Percentiles rank a stretch among this genome's conserved stretches.
phyloP scores from a whole-genome alignment of 1,140 invertebrate genomes.

The Bombus haemorrhoidalis region DNA sequence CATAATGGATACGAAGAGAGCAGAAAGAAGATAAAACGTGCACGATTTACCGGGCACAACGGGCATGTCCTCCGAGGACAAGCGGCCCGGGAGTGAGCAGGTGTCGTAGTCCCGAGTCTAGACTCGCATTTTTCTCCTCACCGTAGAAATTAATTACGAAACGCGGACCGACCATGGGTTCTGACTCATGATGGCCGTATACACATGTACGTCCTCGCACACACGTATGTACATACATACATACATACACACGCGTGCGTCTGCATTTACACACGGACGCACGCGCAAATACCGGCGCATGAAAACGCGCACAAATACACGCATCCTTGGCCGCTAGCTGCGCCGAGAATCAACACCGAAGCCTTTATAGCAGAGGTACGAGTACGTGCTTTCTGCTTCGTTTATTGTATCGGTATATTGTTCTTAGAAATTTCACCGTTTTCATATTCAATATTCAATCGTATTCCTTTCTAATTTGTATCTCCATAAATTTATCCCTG shows the following conservation, averaged over 20 bases:
- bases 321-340: constrained; percentile 33
- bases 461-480: background rate
- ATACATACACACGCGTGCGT: background rate
- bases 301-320: constrained; percentile 40
- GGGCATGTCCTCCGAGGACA: constrained; percentile 58
- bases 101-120: constrained; percentile 46
- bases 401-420: constrained; percentile 1
- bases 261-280: background rate
- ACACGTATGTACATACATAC: background rate
- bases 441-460: constrained; percentile 19
- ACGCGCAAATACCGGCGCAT: constrained; percentile 20
- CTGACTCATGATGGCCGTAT: constrained; percentile 72
- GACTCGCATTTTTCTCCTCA: constrained; percentile 58
- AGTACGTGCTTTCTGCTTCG: background rate
- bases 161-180: constrained; percentile 66
- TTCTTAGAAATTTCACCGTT: constrained; percentile 10
- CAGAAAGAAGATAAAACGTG: constrained; percentile 37
- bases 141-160: constrained; percentile 68
- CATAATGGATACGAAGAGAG: constrained; percentile 24
- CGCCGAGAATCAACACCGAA: constrained; percentile 12
- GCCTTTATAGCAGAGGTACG: constrained; percentile 16
- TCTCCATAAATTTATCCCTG: background rate
- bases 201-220: constrained; percentile 22
- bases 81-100: constrained; percentile 46
- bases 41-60: constrained; percentile 51